A percentile compares a stretch with the other conserved stretches of the same genome.
Evolutionary conservation across 2,888 invertebrate genomes (phyloP).

Genomic region (Hypomecis atomaria): DNA sequence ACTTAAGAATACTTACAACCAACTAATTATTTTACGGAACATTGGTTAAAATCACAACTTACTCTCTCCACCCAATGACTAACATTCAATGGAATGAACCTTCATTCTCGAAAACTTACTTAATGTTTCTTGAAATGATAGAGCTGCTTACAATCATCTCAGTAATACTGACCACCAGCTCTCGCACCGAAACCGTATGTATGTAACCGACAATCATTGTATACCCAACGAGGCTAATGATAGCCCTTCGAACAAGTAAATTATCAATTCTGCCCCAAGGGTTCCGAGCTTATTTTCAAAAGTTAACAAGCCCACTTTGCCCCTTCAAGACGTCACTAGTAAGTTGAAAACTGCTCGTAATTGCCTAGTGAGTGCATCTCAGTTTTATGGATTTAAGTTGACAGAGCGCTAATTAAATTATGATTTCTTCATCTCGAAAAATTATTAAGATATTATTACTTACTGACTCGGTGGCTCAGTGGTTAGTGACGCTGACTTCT

Average conservation of each 20-base stretch:
- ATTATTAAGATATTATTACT: too few species aligned
- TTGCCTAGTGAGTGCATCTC: slow-evolving; percentile 6
- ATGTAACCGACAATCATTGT: slow-evolving; percentile 78
- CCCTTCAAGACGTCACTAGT: slow-evolving; percentile 49
- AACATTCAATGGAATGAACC: too few species aligned
- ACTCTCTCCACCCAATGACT: too few species aligned
- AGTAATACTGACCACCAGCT: slow-evolving; percentile 5
- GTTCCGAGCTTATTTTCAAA: slow-evolving; percentile 73
- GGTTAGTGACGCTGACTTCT: too few species aligned
- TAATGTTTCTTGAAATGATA: too few species aligned
- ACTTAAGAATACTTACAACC: too few species aligned
- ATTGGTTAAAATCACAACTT: too few species aligned
- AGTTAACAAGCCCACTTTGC: slow-evolving; percentile 75
- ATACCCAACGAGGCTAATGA: slow-evolving; percentile 77
- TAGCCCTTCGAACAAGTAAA: slow-evolving; percentile 82
- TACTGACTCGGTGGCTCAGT: too few species aligned
- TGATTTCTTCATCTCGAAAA: background rate
- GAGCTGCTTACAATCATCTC: background rate
- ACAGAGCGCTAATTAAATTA: background rate
- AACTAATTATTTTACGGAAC: too few species aligned
- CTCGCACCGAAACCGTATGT: slow-evolving; percentile 59
- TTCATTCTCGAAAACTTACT: too few species aligned
- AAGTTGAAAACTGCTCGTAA: slow-evolving; percentile 27
- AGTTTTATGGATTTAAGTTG: slow-evolving; percentile 4
- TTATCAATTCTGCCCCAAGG: slow-evolving; percentile 83